These are phyloP conservation scores for Bilobella aurantiaca DNA, from an alignment of 1,140 invertebrate genomes.

Conservation along the genomic window DNA sequence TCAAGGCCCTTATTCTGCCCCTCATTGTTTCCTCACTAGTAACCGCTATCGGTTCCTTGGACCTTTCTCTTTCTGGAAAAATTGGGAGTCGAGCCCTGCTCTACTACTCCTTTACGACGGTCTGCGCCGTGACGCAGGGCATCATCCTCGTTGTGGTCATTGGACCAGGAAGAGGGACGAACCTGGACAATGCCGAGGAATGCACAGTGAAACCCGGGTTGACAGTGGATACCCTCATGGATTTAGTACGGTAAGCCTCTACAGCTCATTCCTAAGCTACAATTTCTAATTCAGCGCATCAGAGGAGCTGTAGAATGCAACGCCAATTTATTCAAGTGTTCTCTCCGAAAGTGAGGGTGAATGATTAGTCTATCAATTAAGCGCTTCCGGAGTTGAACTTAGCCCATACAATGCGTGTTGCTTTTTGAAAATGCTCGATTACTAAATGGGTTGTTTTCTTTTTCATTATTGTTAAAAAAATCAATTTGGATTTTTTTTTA, in stretches of 20 bases:
- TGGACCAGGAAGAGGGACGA: conserved; percentile 49
- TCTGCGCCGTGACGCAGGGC: conserved; percentile 58
- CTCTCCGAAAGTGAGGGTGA: no score
- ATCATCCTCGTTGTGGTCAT: conserved; percentile 60
- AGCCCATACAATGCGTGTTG: conserved; percentile 32
- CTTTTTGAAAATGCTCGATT: no score
- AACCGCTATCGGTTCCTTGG: conserved; percentile 46
- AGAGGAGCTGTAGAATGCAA: no score
- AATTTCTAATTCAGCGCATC: no score
- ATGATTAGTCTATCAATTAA: neutral
- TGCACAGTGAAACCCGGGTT: conserved; percentile 40
- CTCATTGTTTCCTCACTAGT: conserved; percentile 53
- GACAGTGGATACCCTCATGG: conserved; percentile 53
- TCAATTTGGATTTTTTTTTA: conserved; percentile 39
- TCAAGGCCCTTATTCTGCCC: conserved; percentile 54
- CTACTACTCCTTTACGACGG: conserved; percentile 65
- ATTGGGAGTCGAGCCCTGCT: conserved; percentile 56
- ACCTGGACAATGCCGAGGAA: conserved; percentile 30
- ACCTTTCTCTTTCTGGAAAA: conserved; percentile 52
- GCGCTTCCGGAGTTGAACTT: conserved; percentile 33
- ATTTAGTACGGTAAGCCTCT: conserved; percentile 49
- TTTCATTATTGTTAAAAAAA: conserved; percentile 1
- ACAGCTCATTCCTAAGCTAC: no score
- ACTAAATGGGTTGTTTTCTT: no score
- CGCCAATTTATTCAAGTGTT: no score